Evolutionary conservation across 2,113 vertebrate species (phyloP).

Genomic region (Planiliza haematocheilus): DNA sequence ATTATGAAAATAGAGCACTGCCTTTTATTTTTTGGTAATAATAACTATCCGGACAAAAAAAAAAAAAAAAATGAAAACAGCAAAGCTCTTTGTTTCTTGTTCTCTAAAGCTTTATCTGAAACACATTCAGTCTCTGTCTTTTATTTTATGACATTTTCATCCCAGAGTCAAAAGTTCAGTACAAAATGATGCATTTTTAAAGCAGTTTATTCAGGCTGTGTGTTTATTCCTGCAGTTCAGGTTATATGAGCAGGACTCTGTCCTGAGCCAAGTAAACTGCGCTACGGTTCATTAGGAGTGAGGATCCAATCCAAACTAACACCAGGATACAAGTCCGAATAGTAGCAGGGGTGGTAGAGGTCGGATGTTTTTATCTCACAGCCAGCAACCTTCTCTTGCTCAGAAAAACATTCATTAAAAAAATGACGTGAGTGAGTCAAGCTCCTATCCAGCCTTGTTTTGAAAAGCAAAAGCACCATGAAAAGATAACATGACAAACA

Average conservation of each 20-base stretch:
- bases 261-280: conserved; percentile 15
- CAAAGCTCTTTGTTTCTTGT: not conserved
- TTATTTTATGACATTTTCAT: not conserved
- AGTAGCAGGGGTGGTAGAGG: not conserved
- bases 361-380: conserved; percentile 18
- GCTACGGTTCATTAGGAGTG: conserved; percentile 14
- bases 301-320: conserved; percentile 40
- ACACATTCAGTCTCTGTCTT: not conserved
- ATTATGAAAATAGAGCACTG: too few relatives aligned
- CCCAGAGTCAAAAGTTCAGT: not conserved
- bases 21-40: not conserved
- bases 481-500: not conserved
- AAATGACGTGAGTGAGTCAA: not conserved
- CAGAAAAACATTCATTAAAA: not conserved
- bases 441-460: not conserved
- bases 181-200: conserved; percentile 13
- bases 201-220: conserved; percentile 10
- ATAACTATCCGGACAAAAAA: not conserved
- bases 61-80: not conserved
- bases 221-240: conserved; percentile 23
- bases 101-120: not conserved
- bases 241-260: conserved; percentile 18
- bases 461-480: not conserved
- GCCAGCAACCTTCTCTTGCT: conserved; percentile 6
- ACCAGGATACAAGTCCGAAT: conserved; percentile 15